phyloP scores from a whole-genome alignment of 2,797 vertebrate genomes.

The Discoglossus pictus region DNA sequence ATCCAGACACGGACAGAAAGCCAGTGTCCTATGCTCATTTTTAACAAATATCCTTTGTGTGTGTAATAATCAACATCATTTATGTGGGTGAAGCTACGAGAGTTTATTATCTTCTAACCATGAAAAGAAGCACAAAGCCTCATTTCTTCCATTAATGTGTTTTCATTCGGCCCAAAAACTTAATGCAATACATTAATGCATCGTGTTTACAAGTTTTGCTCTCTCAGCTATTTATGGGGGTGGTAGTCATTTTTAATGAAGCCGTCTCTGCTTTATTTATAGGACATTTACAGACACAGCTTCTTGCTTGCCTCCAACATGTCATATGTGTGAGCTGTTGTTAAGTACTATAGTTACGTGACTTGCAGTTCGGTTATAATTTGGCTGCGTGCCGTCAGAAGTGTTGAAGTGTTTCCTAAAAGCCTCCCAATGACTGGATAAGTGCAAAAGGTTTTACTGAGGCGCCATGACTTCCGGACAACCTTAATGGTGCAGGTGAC shows the following conservation, averaged over 20 bases:
- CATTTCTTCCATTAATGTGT: neutral
- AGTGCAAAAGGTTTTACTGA: slow-evolving; percentile 26
- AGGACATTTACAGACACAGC: slow-evolving; percentile 35
- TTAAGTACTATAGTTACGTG: slow-evolving; percentile 36
- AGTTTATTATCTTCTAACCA: neutral
- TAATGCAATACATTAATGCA: neutral
- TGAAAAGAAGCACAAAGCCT: neutral
- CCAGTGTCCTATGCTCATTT: too few species aligned
- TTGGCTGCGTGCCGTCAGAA: slow-evolving; percentile 40
- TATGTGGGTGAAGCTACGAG: neutral
- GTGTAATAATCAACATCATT: neutral
- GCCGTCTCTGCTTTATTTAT: slow-evolving; percentile 41
- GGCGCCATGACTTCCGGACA: too few species aligned
- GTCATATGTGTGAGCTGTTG: slow-evolving; percentile 31
- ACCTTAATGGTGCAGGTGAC: too few species aligned
- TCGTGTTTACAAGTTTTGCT: slow-evolving; percentile 24
- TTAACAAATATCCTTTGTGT: too few species aligned
- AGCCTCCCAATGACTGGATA: slow-evolving; percentile 38
- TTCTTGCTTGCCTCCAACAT: slow-evolving; percentile 23
- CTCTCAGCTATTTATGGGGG: slow-evolving; percentile 18
- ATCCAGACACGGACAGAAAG: too few species aligned
- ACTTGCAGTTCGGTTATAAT: slow-evolving; percentile 33
- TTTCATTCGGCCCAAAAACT: neutral
- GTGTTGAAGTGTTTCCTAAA: slow-evolving; percentile 12
- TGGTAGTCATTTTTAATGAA: slow-evolving; percentile 34